phyloP scores from a whole-genome alignment of 2,797 vertebrate genomes.

The Tenualosa thibaudeaui region DNA sequence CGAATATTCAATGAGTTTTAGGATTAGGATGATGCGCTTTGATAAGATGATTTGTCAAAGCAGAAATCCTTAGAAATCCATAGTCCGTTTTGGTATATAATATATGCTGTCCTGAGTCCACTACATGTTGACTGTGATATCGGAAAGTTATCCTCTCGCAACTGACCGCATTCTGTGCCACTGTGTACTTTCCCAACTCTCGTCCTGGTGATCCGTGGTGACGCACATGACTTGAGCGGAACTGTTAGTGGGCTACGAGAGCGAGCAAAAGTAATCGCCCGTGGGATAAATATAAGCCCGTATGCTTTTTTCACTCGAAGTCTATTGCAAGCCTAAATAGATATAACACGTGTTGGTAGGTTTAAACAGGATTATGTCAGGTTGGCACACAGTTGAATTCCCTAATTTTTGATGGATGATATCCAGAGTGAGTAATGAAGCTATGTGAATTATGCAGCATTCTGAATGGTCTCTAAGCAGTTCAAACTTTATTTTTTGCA shows the following conservation, averaged over 20 bases:
- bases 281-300: slow-evolving; percentile 1
- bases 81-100: neutral
- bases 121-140: neutral
- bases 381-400: neutral
- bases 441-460: neutral
- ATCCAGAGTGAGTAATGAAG: neutral
- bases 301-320: neutral
- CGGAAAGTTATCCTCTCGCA: neutral
- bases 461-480: neutral
- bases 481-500: neutral
- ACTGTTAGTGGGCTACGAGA: slow-evolving; percentile 12
- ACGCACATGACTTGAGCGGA: slow-evolving; percentile 41
- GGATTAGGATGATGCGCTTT: neutral
- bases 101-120: neutral
- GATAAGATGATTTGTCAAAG: neutral
- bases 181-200: slow-evolving; percentile 21
- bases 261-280: slow-evolving; percentile 7
- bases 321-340: neutral
- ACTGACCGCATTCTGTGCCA: slow-evolving; percentile 12
- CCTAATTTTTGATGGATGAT: neutral
- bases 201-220: slow-evolving; percentile 38
- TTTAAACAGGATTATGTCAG: neutral
- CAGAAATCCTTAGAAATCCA: neutral
- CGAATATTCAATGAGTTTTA: neutral
- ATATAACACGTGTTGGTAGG: neutral